A percentile compares a stretch with the other conserved stretches of the same genome.
Conservation (phyloP, 2,797 vertebrate species). For the Tadarida brasiliensis region DNA sequence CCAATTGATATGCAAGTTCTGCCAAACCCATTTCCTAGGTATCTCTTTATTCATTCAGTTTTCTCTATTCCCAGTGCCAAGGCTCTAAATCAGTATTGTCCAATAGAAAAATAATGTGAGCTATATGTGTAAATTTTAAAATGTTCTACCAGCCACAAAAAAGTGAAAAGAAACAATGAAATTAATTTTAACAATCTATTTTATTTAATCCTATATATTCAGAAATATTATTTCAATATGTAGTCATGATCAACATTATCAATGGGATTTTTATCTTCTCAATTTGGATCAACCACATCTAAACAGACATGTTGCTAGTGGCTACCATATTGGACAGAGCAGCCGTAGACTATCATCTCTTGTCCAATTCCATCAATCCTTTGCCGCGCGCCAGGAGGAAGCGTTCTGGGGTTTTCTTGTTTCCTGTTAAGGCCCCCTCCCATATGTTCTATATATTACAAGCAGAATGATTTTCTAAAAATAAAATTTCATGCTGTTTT, state of each 20-base stretch:
- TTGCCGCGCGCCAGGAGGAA: neutral
- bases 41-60: neutral
- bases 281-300: neutral
- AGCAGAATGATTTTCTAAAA: conserved; percentile 40
- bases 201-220: neutral
- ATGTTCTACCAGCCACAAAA: neutral
- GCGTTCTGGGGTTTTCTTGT: neutral
- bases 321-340: neutral
- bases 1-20: neutral
- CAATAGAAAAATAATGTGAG: neutral
- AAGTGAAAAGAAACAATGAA: neutral
- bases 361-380: neutral
- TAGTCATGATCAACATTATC: neutral
- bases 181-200: conserved; percentile 12
- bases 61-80: neutral
- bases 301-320: neutral
- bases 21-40: neutral
- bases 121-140: neutral
- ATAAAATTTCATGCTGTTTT: conserved; percentile 53
- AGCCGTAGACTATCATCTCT: neutral
- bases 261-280: neutral
- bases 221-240: neutral
- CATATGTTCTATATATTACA: neutral
- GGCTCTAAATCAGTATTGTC: neutral
- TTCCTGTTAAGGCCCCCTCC: neutral